phyloP scores from a whole-genome alignment of 2,888 invertebrate genomes.

The Tiliacea citrago region DNA sequence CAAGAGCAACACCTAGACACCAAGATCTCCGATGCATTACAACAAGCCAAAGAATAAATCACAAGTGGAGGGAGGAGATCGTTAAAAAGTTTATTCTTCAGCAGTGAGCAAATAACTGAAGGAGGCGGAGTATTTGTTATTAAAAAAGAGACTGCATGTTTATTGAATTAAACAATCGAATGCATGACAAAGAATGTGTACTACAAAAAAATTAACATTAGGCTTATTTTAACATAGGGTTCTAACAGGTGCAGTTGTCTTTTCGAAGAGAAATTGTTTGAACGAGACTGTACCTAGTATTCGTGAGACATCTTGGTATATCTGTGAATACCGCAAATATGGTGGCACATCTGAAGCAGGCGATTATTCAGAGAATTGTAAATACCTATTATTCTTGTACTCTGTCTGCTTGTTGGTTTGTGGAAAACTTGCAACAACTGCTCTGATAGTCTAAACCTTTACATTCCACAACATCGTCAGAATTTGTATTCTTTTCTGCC shows the following conservation, averaged over 20 bases:
- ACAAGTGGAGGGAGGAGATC: background rate
- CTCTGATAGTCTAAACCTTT: background rate
- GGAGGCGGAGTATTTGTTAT: constrained; percentile 15
- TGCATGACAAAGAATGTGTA: constrained; percentile 5
- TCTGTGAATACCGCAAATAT: constrained; percentile 11
- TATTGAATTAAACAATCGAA: constrained; percentile 24
- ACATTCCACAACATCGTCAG: constrained; percentile 12
- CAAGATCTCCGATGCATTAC: background rate
- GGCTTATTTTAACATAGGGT: constrained; percentile 11
- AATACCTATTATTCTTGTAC: constrained; percentile 34
- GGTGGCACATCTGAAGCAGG: constrained; percentile 19
- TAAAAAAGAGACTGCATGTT: constrained; percentile 22
- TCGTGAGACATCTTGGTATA: background rate
- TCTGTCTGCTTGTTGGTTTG: constrained; percentile 17
- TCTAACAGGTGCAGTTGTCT: background rate
- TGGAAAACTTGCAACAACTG: constrained; percentile 17
- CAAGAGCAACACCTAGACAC: background rate
- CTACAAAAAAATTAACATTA: constrained; percentile 9
- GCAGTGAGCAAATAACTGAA: background rate
- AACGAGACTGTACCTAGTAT: background rate
- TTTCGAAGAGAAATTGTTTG: background rate
- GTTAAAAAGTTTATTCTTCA: background rate
- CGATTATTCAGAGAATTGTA: constrained; percentile 38
- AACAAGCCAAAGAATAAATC: background rate
- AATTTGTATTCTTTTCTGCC: constrained; percentile 1